A percentile compares a stretch with the other conserved stretches of the same genome.
phyloP scores from a whole-genome alignment of 2,113 vertebrate species.

The Isichthys henryi region DNA sequence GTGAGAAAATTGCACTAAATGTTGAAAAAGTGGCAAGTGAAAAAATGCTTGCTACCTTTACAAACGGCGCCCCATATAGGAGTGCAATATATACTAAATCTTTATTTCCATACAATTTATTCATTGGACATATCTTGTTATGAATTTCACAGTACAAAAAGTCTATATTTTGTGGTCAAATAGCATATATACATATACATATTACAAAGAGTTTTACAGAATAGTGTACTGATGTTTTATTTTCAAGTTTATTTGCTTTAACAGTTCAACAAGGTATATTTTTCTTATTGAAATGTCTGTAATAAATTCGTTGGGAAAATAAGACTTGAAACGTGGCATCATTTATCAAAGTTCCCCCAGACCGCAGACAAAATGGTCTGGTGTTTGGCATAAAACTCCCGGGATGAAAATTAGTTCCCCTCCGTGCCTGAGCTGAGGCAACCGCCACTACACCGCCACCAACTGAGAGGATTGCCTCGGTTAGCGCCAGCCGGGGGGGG shows the following conservation, averaged over 20 bases:
- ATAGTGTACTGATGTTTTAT: background rate
- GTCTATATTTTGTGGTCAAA: background rate
- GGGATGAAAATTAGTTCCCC: background rate
- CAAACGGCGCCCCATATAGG: too few relatives aligned
- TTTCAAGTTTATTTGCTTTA: background rate
- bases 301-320: background rate
- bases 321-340: background rate
- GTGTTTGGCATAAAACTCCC: background rate
- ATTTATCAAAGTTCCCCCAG: background rate
- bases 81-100: background rate
- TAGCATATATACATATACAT: background rate
- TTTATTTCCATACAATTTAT: background rate
- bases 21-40: too few relatives aligned
- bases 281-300: background rate
- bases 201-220: background rate
- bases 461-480: background rate
- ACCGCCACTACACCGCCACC: background rate
- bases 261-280: background rate
- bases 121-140: background rate
- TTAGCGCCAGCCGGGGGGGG: background rate
- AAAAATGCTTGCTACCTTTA: too few relatives aligned
- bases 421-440: background rate
- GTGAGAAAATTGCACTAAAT: too few relatives aligned
- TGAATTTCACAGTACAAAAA: background rate
- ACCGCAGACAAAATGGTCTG: background rate